phyloP scores from a whole-genome alignment of 2,888 invertebrate species.

The Pediacus dermestoides region DNA sequence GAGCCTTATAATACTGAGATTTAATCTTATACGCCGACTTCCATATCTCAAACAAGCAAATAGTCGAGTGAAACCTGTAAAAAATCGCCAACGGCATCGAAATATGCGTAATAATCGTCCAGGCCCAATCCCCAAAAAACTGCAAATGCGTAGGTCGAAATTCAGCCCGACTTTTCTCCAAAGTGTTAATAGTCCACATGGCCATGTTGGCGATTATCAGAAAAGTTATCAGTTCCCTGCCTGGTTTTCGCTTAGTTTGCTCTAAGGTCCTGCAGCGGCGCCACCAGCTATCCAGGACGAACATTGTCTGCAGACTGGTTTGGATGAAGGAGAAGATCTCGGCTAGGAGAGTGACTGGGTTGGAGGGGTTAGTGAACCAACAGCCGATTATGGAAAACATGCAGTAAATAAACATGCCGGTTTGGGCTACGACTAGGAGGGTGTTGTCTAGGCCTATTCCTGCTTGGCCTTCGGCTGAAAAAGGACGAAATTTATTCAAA shows the following conservation, averaged over 20 bases:
- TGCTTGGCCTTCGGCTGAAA: slow-evolving; percentile 28
- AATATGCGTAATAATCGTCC: slow-evolving; percentile 93
- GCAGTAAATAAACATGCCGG: slow-evolving; percentile 90
- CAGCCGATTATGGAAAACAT: slow-evolving; percentile 92
- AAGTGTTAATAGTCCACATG: slow-evolving; percentile 91
- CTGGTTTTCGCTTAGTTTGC: slow-evolving; percentile 83
- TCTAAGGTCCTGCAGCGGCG: slow-evolving; percentile 77
- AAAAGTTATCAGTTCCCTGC: slow-evolving; percentile 90
- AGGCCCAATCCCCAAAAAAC: slow-evolving; percentile 91
- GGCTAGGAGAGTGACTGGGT: slow-evolving; percentile 71
- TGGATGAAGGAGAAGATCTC: slow-evolving; percentile 83
- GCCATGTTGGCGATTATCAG: slow-evolving; percentile 85
- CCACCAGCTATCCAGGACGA: slow-evolving; percentile 85
- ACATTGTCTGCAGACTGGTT: slow-evolving; percentile 86
- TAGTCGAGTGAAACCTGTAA: slow-evolving; percentile 92
- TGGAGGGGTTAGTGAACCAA: slow-evolving; percentile 78
- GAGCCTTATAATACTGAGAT: slow-evolving; percentile 77
- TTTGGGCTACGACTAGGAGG: slow-evolving; percentile 86
- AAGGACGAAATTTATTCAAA: background rate
- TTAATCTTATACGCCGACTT: slow-evolving; percentile 92
- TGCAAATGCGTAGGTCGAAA: slow-evolving; percentile 88
- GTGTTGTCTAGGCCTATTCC: slow-evolving; percentile 71
- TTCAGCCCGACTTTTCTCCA: slow-evolving; percentile 87
- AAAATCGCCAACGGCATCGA: slow-evolving; percentile 92
- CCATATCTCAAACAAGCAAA: slow-evolving; percentile 95